Evolutionary conservation across 2,797 vertebrate species (phyloP), one percentile per base, ranked within the genome.

Genomic region (Oryzias sinensis): DNA sequence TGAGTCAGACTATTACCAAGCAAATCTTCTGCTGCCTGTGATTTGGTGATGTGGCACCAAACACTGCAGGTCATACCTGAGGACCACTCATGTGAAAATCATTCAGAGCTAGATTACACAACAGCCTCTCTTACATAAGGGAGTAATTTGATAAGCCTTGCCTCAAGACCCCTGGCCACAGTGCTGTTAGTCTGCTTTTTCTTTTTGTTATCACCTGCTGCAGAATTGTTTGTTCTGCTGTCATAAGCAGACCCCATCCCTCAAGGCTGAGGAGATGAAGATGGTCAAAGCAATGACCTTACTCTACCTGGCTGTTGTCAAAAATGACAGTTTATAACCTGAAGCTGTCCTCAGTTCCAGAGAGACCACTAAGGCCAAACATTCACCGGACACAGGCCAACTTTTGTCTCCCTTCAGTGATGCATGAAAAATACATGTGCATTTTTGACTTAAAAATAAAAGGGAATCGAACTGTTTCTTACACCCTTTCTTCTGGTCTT

Each of bases 401-500:
- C 18, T 53, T 56, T 22, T 43, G 18, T 62, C 42, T n/a, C 9
- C 42, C 42, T n/a, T 7, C 42, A 15, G 2, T n/a, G 14, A 5
- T n/a, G 4, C 3, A 14, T n/a, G 16, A 4, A 16, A 16, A 43
- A 43, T 1, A 43, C 5, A 43, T 15, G n/a, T 15, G 6, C 6
- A 43, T 4, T 43, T 43, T 37, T 43, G 5, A 16, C 6, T 16
- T 18, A 18, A 18, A 18, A 18, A 18, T 18, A 18, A 37, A 9
- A 80, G 67, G 54, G 68, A 59, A 57, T 47, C 0, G 7, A 47
- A 58, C 57, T 33, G 56, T 56, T 58, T 70, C 14, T 70, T 66
- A 77, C 59, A 80, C 87, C 81, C 81, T 37, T 62, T 56, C n/a
- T 68, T 81, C 52, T 83, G 54, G 77, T 89, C 61, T 44, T 66